These are phyloP conservation scores for Magallana ariakensis DNA, from an alignment of 1,140 invertebrate genomes.

Conservation along the genomic window DNA sequence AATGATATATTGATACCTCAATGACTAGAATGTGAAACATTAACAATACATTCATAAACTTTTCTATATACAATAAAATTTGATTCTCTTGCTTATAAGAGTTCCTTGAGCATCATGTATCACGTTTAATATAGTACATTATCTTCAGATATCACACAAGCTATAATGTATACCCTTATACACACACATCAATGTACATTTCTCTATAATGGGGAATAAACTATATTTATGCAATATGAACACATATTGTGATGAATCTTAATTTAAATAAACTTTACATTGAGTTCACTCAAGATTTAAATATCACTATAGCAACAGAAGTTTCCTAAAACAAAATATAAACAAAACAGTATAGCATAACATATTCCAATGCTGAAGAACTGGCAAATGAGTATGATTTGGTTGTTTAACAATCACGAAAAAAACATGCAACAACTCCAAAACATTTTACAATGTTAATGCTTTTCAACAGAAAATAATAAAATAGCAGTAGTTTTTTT, in stretches of 20 bases:
- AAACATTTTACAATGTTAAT: slow-evolving; percentile 19
- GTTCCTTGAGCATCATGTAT: slow-evolving; percentile 27
- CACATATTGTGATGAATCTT: slow-evolving; percentile 27
- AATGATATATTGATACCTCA: slow-evolving; percentile 5
- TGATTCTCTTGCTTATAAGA: background rate
- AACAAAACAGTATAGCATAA: background rate
- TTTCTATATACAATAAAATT: slow-evolving; percentile 23
- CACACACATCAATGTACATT: background rate
- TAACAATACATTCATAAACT: slow-evolving; percentile 28
- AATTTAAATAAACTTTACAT: background rate
- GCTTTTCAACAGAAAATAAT: background rate
- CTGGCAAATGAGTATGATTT: slow-evolving; percentile 26
- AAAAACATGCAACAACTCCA: slow-evolving; percentile 22
- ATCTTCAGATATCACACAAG: background rate
- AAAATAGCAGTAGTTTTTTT: background rate
- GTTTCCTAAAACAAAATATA: background rate
- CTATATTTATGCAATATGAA: slow-evolving; percentile 31
- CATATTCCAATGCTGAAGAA: slow-evolving; percentile 9
- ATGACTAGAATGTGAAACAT: slow-evolving; percentile 36
- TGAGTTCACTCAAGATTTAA: slow-evolving; percentile 10
- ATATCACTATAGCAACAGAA: slow-evolving; percentile 12
- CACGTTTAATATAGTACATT: background rate
- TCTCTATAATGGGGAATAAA: background rate
- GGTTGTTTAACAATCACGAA: background rate
- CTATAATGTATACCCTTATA: slow-evolving; percentile 3